A percentile compares a stretch with the other conserved stretches of the same genome.
Evolutionary conservation across 2,113 vertebrate genomes (phyloP).

Genomic region (Nyctibius bracteatus): DNA sequence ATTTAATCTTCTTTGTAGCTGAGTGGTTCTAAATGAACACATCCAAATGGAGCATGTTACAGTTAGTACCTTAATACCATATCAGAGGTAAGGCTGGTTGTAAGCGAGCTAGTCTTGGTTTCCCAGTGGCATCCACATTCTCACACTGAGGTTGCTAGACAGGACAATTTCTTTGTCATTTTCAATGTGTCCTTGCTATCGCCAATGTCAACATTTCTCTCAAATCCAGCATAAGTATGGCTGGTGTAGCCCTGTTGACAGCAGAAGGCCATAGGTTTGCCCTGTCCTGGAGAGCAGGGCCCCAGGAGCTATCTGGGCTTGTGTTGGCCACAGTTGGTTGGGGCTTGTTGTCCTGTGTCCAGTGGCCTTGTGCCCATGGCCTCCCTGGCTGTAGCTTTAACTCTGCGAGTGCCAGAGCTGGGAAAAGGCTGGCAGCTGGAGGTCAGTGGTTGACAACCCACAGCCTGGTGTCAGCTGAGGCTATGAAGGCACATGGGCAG

Average conservation of each 20-base stretch:
- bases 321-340: background rate
- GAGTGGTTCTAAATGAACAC: background rate
- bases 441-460: background rate
- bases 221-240: background rate
- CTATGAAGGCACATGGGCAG: background rate
- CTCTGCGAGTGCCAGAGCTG: background rate
- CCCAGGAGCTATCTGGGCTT: background rate
- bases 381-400: background rate
- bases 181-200: background rate
- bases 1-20: background rate
- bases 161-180: background rate
- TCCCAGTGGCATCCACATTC: background rate
- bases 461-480: background rate
- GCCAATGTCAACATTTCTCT: background rate
- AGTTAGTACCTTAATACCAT: background rate
- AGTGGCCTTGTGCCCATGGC: fast-evolving
- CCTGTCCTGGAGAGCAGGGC: background rate
- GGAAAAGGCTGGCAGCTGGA: background rate
- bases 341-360: background rate
- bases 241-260: too few species aligned
- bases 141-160: background rate
- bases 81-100: background rate
- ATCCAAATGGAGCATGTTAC: background rate
- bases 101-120: background rate
- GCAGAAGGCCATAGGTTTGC: background rate